phyloP scores from a whole-genome alignment of 2,797 vertebrate genomes.

The Anolis apletophallus region DNA sequence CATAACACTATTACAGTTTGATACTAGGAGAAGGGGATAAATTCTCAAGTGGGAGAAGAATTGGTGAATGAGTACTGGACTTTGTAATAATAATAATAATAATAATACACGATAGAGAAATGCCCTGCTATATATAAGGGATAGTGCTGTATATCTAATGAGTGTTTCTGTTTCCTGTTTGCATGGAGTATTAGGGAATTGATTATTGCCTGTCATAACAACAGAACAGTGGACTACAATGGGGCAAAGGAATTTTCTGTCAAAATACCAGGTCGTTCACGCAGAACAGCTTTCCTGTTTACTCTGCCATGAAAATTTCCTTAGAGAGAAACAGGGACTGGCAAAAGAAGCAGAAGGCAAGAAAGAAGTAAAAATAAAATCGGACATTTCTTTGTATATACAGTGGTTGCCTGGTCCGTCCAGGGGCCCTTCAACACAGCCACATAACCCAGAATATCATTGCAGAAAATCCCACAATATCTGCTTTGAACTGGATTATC shows the following conservation, averaged over 20 bases:
- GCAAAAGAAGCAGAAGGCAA: rapidly evolving
- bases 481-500: too few species aligned
- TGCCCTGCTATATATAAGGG: not conserved
- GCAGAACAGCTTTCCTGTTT: constrained; percentile 11
- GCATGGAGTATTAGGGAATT: not conserved
- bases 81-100: not conserved
- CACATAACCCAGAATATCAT: too few species aligned
- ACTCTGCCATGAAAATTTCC: not conserved
- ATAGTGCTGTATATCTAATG: not conserved
- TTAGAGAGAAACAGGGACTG: not conserved
- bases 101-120: not conserved
- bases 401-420: not conserved
- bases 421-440: too few species aligned
- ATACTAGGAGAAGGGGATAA: not conserved
- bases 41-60: not conserved
- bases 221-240: not conserved
- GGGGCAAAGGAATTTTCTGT: not conserved
- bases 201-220: not conserved
- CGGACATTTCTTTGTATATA: rapidly evolving
- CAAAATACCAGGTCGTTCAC: not conserved
- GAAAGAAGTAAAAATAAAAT: rapidly evolving
- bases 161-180: constrained; percentile 34
- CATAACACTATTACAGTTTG: not conserved
- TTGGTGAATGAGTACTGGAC: not conserved
- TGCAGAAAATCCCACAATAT: too few species aligned